phyloP scores from a whole-genome alignment of 2,113 vertebrate species.

The Oryctolagus cuniculus region DNA sequence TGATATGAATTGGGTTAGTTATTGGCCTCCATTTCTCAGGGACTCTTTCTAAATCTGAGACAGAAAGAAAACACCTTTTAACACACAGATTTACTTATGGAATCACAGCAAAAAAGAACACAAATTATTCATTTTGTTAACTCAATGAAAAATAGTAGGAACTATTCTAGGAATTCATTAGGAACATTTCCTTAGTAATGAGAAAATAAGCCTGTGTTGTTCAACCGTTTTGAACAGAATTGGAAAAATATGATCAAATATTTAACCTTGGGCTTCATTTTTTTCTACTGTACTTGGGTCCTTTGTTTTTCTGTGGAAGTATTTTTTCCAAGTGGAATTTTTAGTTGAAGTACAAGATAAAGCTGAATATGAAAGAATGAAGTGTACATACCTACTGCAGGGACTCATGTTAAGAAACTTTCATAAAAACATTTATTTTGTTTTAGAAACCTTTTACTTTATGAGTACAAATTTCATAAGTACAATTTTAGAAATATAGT shows the following conservation, averaged over 20 bases:
- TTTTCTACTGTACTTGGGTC: background rate
- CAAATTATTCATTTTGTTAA: slow-evolving; percentile 28
- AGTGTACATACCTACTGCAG: background rate
- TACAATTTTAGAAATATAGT: no score
- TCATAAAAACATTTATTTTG: background rate
- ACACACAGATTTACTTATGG: background rate
- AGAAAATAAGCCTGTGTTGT: background rate
- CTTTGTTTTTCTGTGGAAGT: background rate
- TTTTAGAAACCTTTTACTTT: no score
- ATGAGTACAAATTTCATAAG: no score
- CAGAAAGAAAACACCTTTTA: background rate
- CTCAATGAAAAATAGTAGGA: background rate
- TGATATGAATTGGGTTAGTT: background rate
- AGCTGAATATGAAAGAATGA: background rate
- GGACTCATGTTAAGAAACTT: background rate
- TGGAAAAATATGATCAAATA: slow-evolving; percentile 19
- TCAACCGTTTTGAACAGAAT: background rate
- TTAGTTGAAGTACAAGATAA: slow-evolving; percentile 21
- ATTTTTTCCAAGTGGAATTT: background rate
- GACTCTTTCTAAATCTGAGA: slow-evolving; percentile 8
- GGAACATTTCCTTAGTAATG: background rate
- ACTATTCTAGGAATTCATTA: background rate
- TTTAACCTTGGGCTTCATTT: background rate
- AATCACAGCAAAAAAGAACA: slow-evolving; percentile 8
- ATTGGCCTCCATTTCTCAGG: background rate